These are phyloP conservation scores for Heterohyrax brucei DNA, from an alignment of 2,797 vertebrate species.

Conservation along the genomic window DNA sequence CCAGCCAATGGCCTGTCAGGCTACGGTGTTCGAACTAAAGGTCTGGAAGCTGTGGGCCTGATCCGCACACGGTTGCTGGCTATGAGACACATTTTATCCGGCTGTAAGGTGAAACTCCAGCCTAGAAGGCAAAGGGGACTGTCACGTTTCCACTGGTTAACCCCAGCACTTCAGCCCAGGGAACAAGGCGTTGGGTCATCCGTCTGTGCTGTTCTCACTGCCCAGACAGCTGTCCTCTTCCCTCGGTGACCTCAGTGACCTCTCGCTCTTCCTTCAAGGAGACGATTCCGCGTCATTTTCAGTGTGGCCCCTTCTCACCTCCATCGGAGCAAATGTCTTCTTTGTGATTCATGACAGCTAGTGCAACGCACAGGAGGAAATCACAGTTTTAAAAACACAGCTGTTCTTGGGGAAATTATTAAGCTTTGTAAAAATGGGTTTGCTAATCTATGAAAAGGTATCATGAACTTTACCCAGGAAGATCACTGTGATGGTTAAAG, in stretches of 20 bases:
- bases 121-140: neutral
- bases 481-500: neutral
- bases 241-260: neutral
- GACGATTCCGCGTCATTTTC: conserved; percentile 23
- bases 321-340: conserved; percentile 31
- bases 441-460: neutral
- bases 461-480: conserved; percentile 47
- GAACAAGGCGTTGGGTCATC: neutral
- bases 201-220: neutral
- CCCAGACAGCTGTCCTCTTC: neutral
- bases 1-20: neutral
- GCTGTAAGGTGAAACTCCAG: neutral
- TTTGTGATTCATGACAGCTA: neutral
- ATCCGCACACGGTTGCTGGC: neutral
- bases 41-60: neutral
- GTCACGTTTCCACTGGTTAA: conserved; percentile 7
- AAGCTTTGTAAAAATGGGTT: conserved; percentile 20
- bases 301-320: neutral
- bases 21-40: neutral
- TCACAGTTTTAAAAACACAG: neutral
- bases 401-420: neutral
- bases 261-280: conserved; percentile 42
- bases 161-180: neutral
- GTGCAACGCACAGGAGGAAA: neutral
- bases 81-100: neutral